phyloP scores from a whole-genome alignment of 1,140 invertebrate species.

The Pachypeltis micranthus region DNA sequence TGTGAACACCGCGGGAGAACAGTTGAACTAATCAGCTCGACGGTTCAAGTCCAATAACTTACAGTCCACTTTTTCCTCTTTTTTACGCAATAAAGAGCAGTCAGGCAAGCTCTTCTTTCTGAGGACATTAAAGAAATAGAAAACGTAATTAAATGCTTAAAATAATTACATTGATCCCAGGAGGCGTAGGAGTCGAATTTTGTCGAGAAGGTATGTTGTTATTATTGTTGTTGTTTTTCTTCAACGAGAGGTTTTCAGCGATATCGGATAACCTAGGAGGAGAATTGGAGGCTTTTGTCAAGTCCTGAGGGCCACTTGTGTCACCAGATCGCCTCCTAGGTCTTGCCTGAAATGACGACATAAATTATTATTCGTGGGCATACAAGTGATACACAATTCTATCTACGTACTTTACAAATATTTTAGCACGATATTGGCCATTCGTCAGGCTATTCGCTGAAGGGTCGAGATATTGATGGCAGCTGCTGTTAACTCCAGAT shows the following conservation, averaged over 20 bases:
- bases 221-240: slow-evolving; percentile 28
- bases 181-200: slow-evolving; percentile 36
- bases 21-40: no score
- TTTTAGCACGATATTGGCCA: no score
- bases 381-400: background rate
- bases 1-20: no score
- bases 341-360: slow-evolving; percentile 46
- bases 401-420: slow-evolving; percentile 6
- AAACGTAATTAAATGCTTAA: no score
- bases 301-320: slow-evolving; percentile 47
- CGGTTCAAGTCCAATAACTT: no score
- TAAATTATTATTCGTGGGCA: background rate
- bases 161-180: slow-evolving; percentile 29
- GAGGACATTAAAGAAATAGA: no score
- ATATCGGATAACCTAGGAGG: slow-evolving; percentile 34
- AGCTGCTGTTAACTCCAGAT: no score
- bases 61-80: no score
- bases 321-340: slow-evolving; percentile 69
- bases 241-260: slow-evolving; percentile 31
- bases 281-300: slow-evolving; percentile 35
- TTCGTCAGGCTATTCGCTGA: no score
- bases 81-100: no score
- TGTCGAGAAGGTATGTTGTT: slow-evolving; percentile 19
- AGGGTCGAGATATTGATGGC: no score
- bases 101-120: no score